Evolutionary conservation across 2,888 invertebrate species (phyloP).

Genomic region (Linnaemya vulpina): DNA sequence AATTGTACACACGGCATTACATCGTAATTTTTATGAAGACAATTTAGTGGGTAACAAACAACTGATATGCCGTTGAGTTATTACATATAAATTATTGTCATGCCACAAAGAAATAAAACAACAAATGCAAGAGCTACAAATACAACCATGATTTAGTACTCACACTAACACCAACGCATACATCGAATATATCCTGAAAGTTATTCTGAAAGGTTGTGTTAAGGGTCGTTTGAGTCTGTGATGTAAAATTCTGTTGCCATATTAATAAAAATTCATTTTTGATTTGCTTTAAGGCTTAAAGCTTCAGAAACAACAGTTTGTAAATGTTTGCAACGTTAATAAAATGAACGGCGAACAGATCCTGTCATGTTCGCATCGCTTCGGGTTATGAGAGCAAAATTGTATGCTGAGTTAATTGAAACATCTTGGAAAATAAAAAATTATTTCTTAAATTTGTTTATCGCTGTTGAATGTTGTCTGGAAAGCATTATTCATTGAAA

Average conservation of each 20-base stretch:
- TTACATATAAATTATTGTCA: slow-evolving; percentile 67
- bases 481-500: neutral
- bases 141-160: neutral
- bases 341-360: slow-evolving; percentile 8
- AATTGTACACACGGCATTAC: slow-evolving; percentile 17
- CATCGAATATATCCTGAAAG: neutral
- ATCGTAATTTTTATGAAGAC: slow-evolving; percentile 60
- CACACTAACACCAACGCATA: neutral
- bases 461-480: neutral
- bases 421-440: slow-evolving; percentile 11
- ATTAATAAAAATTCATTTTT: slow-evolving; percentile 40
- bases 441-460: neutral
- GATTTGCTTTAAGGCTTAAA: slow-evolving; percentile 49
- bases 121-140: neutral
- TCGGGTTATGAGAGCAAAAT: neutral
- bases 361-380: slow-evolving; percentile 26
- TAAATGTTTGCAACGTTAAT: neutral
- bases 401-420: slow-evolving; percentile 24
- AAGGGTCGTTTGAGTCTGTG: slow-evolving; percentile 48
- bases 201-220: slow-evolving; percentile 45
- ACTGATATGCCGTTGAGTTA: slow-evolving; percentile 65
- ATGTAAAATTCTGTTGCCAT: slow-evolving; percentile 26
- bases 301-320: slow-evolving; percentile 2
- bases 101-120: slow-evolving; percentile 16
- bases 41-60: slow-evolving; percentile 69